Conservation (phyloP, 2,113 vertebrate genomes). For the Lagopus leucura region DNA sequence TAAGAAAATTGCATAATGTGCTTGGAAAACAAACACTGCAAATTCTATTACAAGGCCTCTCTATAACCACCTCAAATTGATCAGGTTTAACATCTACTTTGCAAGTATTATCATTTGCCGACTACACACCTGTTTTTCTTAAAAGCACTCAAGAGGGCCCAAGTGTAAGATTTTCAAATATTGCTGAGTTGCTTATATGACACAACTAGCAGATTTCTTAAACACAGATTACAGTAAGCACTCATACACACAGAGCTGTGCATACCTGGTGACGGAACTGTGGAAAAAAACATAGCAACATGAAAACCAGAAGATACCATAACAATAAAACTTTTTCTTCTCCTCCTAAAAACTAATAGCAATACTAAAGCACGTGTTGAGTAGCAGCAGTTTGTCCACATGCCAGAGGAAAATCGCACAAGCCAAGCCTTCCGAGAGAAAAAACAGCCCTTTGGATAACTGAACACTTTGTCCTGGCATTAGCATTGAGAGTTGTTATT, state of each 20-base stretch:
- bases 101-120: neutral
- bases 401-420: neutral
- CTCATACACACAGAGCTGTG: neutral
- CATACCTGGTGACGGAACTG: neutral
- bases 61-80: neutral
- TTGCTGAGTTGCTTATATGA: neutral
- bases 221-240: neutral
- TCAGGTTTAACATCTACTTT: neutral
- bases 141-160: neutral
- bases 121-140: neutral
- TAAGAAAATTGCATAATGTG: neutral
- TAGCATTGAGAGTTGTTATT: slow-evolving; percentile 7
- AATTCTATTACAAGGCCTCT: neutral
- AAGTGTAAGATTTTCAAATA: neutral
- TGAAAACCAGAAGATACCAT: neutral
- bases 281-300: neutral
- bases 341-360: neutral
- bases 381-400: neutral
- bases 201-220: neutral
- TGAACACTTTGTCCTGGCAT: slow-evolving; percentile 11
- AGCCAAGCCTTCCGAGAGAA: slow-evolving; percentile 18
- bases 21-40: neutral
- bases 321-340: neutral
- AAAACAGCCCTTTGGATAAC: slow-evolving; percentile 36
- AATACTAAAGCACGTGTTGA: neutral